phyloP scores from a whole-genome alignment of 1,140 invertebrate genomes.

The Drosophila kurseongensis region DNA sequence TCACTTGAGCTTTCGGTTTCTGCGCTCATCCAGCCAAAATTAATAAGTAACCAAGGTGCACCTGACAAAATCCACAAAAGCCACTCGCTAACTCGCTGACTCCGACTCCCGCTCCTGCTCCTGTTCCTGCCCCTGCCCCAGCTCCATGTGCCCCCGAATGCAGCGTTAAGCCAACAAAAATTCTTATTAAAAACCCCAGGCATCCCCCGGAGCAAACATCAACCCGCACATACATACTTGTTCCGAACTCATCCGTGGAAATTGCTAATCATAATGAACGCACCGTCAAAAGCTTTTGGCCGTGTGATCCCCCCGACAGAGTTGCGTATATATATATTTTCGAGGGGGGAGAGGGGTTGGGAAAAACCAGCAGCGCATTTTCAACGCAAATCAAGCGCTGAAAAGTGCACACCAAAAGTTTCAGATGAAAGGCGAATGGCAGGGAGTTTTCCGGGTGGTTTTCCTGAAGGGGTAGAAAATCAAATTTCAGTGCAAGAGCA shows the following conservation, averaged over 20 bases:
- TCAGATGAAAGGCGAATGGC: slow-evolving; percentile 8
- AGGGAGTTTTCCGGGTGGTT: background rate
- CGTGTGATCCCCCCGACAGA: slow-evolving; percentile 12
- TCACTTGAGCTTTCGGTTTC: slow-evolving; percentile 1
- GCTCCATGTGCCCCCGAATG: slow-evolving; percentile 30
- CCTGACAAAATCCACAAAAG: slow-evolving; percentile 57
- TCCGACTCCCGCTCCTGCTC: background rate
- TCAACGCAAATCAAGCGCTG: slow-evolving; percentile 52
- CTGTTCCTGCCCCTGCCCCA: too few relatives aligned
- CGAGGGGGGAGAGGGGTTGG: background rate
- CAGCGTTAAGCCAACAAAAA: slow-evolving; percentile 45
- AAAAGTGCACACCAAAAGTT: slow-evolving; percentile 65
- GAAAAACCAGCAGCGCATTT: slow-evolving; percentile 36
- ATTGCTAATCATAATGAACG: slow-evolving; percentile 70
- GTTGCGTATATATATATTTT: background rate
- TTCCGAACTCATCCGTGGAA: slow-evolving; percentile 26
- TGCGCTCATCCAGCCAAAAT: slow-evolving; percentile 33
- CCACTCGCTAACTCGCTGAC: slow-evolving; percentile 22
- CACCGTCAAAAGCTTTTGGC: slow-evolving; percentile 46
- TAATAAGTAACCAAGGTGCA: slow-evolving; percentile 52
- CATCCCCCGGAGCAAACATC: slow-evolving; percentile 18
- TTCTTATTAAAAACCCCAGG: slow-evolving; percentile 57
- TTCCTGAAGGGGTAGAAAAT: slow-evolving; percentile 47
- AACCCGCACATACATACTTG: background rate
- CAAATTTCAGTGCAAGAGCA: slow-evolving; percentile 61